Conservation (phyloP, 1,140 invertebrate species). For the Polyergus mexicanus region DNA sequence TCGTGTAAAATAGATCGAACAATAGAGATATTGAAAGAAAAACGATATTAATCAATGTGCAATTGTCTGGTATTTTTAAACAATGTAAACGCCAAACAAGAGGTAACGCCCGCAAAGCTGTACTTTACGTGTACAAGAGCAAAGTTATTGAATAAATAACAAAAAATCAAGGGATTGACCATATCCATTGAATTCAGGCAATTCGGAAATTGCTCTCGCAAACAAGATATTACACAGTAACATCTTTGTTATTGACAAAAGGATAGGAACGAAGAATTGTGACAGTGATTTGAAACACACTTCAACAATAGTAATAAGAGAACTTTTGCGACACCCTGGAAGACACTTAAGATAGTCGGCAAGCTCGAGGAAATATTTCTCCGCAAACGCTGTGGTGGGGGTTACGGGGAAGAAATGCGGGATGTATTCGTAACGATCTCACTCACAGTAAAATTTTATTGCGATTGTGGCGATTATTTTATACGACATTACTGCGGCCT, state of each 20-base stretch:
- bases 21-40: not conserved
- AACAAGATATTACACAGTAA: slow-evolving; percentile 12
- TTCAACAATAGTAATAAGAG: not conserved
- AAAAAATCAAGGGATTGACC: not conserved
- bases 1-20: not conserved
- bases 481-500: not conserved
- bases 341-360: slow-evolving; percentile 15
- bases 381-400: not conserved
- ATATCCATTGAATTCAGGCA: not conserved
- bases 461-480: slow-evolving; percentile 24
- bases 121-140: not conserved
- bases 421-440: not conserved
- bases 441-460: slow-evolving; percentile 50
- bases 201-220: slow-evolving; percentile 32
- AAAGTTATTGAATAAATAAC: slow-evolving; percentile 4
- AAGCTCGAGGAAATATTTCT: slow-evolving; percentile 14
- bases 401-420: not conserved
- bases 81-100: not conserved
- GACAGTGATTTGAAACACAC: slow-evolving; percentile 10
- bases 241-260: not conserved
- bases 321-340: not conserved
- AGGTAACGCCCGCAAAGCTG: not conserved
- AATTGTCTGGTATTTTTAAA: not conserved
- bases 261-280: slow-evolving; percentile 20
- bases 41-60: not conserved